Evolutionary conservation across 2,888 invertebrate genomes (phyloP), one percentile per base, ranked within the genome.

Genomic region (Oligia strigilis): DNA sequence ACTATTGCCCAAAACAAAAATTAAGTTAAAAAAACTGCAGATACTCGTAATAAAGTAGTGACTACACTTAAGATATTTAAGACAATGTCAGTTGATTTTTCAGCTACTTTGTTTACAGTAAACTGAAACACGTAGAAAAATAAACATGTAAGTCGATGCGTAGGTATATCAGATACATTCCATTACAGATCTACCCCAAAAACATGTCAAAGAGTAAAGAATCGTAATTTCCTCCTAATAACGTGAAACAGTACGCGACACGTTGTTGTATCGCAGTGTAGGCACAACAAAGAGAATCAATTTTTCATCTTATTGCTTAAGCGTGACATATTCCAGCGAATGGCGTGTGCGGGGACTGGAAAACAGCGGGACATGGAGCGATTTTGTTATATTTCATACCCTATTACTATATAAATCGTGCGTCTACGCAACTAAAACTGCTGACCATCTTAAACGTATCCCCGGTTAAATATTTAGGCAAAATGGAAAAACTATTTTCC

Each of bases 261-360:
- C 49, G 66, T 69, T 65, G 52, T 40, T 80, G 36, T 82, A 69
- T 72, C 74, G 62, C 69, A 69, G 80, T 82, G 78, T 74, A 74
- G 79, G 72, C 46, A 77, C 80, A 83, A 87, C 77, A 81, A 81
- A 86, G 77, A 55, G 81, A 86, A 85, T 86, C 80, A 86, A 88
- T 88, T 85, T 90, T 84, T 82, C 81, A 88, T 84, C 65, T 81
- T 80, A 85, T 83, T 82, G 73, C 82, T 86, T 72, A 79, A 84
- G 75, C 81, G 81, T 84, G 81, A 85, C 83, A 74, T 83, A 75
- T 80, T 55, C 65, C 70, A 29, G 64, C 72, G 60, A 79, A 76
- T 78, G 75, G n/a, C 64, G 64, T 62, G 72, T 46, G 5, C 4
- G 62, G 23, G 77, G 83, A 62, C 76, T 52, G 23, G 2, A 77